Base-by-base conservation (phyloP, 2,113 vertebrate genomes). In the Rissa tridactyla region DNA sequence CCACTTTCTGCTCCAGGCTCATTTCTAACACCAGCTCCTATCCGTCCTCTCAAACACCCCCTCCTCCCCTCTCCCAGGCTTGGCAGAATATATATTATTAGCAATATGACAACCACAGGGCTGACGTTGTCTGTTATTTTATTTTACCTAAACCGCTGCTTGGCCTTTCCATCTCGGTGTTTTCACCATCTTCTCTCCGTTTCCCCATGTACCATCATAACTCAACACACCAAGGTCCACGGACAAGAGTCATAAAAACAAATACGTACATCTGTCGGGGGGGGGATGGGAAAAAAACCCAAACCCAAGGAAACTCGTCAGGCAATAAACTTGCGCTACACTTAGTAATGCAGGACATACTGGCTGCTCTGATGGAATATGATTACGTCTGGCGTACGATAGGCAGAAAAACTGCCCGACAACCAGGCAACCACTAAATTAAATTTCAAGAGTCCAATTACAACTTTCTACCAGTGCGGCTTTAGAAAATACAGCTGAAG, bases 401-500 rank as follows among this genome's bases (percentile, higher is more conserved):
- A 60, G 85, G 66, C 84, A 92, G 87, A 84, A 91, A 88, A 94
- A 23, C 65, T 85, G 52, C 87, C 62, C 19, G 16, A 88, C 94
- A 94, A 47, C 81, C 91, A 94, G 75, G 75, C 93, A 96, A 86
- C 66, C 36, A 19, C 88, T 57, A 80, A 90, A 96, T 96, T 94
- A 52, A 92, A 95, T 94, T 90, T 68, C 54, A 42, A 30, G 85
- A 83, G 57, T 95, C 72, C 91, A 81, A 19, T 21, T 88, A 83
- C 85, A 93, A 76, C 92, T 80, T 96, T 95, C 82, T 92, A 54
- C 15, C 78, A 78, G 89, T 27, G 12, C 62, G 86, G 90, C 71
- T 82, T 86, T 38, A 38, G 78, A 80, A 87, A 95, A 80, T 25
- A 23, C 73, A 94, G 73, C 34, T 0, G 0, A 80, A 93, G 46